phyloP scores from a whole-genome alignment of 2,888 invertebrate genomes.

The Chrysolina americana region DNA sequence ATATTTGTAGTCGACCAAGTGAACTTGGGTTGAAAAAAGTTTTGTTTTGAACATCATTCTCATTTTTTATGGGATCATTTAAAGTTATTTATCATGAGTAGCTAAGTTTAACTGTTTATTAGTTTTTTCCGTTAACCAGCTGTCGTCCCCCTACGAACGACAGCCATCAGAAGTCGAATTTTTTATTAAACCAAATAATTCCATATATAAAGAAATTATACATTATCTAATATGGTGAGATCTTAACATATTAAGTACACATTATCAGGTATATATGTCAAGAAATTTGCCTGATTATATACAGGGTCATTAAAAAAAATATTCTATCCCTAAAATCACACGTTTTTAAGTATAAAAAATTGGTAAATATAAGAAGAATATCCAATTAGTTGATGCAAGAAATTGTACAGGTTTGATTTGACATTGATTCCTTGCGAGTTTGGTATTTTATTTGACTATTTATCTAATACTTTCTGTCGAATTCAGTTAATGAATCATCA shows the following conservation, averaged over 20 bases:
- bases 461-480: constrained; percentile 31
- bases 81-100: no score
- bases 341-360: background rate
- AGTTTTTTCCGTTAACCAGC: no score
- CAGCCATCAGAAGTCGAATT: no score
- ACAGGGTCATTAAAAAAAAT: background rate
- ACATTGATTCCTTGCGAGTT: background rate
- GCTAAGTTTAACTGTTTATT: no score
- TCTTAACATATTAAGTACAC: background rate
- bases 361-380: background rate
- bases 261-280: background rate
- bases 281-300: background rate
- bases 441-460: background rate
- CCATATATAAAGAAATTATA: no score
- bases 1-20: no score
- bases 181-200: no score
- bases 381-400: background rate
- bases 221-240: no score
- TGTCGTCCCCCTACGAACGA: no score
- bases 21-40: no score
- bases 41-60: no score
- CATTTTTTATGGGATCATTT: no score
- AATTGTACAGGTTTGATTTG: background rate
- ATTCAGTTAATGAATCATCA: constrained; percentile 47
- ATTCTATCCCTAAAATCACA: background rate